Conservation (phyloP, 2,888 invertebrate genomes). For the Sphaerolaimus hirsutus region DNA sequence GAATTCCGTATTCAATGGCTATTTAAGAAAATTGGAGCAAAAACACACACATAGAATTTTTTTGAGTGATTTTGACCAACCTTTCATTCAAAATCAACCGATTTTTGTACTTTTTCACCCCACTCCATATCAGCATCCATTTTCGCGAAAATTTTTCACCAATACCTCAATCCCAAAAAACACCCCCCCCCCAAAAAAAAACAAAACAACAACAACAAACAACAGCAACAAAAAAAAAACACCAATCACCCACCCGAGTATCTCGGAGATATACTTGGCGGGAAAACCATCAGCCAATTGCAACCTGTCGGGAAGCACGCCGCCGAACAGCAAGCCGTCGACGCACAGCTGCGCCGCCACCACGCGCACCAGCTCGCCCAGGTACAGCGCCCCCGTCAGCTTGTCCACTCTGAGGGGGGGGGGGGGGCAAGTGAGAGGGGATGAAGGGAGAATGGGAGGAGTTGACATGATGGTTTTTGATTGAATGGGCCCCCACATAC, state of each 20-base stretch:
- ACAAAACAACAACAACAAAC: not conserved
- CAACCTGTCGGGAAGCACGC: constrained; percentile 16
- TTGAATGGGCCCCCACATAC: too few relatives aligned
- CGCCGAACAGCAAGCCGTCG: constrained; percentile 19
- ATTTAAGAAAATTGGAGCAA: not conserved
- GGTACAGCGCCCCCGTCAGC: constrained; percentile 25
- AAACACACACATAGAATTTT: not conserved
- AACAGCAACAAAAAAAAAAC: not conserved
- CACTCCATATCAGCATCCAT: too few relatives aligned
- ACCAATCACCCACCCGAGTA: constrained; percentile 14
- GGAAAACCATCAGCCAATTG: constrained; percentile 21
- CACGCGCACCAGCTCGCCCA: constrained; percentile 22
- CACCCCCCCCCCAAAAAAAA: not conserved
- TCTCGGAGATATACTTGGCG: constrained; percentile 25
- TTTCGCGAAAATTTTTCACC: too few relatives aligned
- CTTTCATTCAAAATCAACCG: too few relatives aligned
- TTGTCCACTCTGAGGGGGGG: constrained; percentile 25
- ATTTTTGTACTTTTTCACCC: too few relatives aligned
- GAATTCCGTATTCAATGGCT: not conserved
- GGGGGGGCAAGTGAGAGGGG: too few relatives aligned
- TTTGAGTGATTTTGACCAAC: too few relatives aligned
- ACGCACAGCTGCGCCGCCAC: constrained; percentile 19
- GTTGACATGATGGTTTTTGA: too few relatives aligned
- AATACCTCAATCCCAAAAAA: too few relatives aligned
- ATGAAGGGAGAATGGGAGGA: too few relatives aligned